Evolutionary conservation across 2,797 vertebrate genomes (phyloP).

Genomic region (Enteromius paludinosus): DNA sequence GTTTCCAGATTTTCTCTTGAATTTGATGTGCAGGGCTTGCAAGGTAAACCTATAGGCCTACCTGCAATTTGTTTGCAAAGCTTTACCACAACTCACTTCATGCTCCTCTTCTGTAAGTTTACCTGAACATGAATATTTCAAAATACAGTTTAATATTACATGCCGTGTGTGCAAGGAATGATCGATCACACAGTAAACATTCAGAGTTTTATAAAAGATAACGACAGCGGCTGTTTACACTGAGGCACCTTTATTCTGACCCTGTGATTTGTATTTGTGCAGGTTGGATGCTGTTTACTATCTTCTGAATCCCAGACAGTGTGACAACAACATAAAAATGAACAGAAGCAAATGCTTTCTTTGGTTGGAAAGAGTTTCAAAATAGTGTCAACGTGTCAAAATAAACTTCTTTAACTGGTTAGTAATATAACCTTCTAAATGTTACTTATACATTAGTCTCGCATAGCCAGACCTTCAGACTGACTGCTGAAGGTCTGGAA

Average conservation of each 20-base stretch:
- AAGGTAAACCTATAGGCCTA: background rate
- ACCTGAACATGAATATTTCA: conserved; percentile 2
- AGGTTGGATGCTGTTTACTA: background rate
- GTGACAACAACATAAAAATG: conserved; percentile 1
- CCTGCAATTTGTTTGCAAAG: background rate
- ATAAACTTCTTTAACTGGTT: background rate
- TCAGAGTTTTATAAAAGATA: background rate
- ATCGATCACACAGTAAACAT: background rate
- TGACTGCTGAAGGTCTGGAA: no score
- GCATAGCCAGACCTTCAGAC: no score
- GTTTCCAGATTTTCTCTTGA: conserved; percentile 9
- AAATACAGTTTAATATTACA: conserved; percentile 10
- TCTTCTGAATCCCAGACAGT: background rate
- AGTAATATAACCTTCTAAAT: background rate
- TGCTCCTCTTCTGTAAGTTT: background rate
- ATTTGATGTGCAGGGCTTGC: conserved; percentile 1
- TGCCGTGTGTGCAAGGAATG: background rate
- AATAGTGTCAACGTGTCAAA: background rate
- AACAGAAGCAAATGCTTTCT: background rate
- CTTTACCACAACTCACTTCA: background rate
- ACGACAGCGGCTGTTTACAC: background rate
- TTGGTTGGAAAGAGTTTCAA: background rate
- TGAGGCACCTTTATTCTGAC: background rate
- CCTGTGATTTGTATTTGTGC: background rate
- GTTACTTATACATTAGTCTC: background rate